Evolutionary conservation across 2,113 vertebrate genomes (phyloP).

Genomic region (Semicossyphus pulcher): DNA sequence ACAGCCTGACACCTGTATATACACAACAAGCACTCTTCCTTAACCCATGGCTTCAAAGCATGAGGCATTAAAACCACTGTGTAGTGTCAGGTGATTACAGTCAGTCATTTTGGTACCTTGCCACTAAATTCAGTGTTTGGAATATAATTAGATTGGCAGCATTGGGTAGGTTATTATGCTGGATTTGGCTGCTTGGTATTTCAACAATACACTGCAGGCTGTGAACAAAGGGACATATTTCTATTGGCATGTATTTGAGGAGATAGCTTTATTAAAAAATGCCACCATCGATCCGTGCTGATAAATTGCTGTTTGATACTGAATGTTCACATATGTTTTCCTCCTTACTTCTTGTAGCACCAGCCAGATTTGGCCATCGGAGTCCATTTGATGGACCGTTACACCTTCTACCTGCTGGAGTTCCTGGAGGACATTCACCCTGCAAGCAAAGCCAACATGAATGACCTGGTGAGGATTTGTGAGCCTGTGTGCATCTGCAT

Average conservation of each 20-base stretch:
- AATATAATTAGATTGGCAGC: neutral
- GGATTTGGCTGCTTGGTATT: neutral
- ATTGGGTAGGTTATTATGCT: neutral
- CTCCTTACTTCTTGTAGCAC: slow-evolving; percentile 82
- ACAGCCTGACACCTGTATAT: no score
- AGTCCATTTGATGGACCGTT: slow-evolving; percentile 98
- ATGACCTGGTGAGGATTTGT: slow-evolving; percentile 89
- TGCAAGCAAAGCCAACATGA: slow-evolving; percentile 95
- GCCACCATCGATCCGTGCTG: neutral
- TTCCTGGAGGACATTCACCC: slow-evolving; percentile 98
- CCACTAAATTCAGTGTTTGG: neutral
- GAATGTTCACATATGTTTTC: neutral
- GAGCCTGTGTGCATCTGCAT: neutral
- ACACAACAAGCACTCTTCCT: neutral
- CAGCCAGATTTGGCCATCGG: slow-evolving; percentile 97
- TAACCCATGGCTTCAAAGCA: neutral
- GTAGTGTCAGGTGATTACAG: neutral
- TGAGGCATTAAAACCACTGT: neutral
- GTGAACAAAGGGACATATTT: no score
- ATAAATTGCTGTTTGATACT: neutral
- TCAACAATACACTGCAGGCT: no score
- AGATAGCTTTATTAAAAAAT: neutral
- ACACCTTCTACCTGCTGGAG: slow-evolving; percentile 97
- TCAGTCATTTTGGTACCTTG: neutral
- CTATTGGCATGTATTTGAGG: no score